phyloP scores from a whole-genome alignment of 2,888 invertebrate species.

The Heliconius charithonia region DNA sequence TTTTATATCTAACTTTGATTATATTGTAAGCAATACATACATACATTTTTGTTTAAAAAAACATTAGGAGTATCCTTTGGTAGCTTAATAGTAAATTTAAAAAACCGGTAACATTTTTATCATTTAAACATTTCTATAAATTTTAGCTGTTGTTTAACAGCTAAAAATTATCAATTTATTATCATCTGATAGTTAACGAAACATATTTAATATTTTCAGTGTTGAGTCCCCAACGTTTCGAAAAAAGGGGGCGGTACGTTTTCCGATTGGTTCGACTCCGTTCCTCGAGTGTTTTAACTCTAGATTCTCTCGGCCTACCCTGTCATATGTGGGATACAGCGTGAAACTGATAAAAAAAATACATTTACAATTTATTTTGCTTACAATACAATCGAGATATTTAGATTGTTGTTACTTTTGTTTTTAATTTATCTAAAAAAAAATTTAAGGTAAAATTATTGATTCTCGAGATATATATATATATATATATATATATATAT shows the following conservation, averaged over 20 bases:
- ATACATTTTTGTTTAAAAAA: neutral
- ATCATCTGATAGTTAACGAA: neutral
- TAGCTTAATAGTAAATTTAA: no score
- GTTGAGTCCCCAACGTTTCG: no score
- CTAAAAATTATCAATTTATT: neutral
- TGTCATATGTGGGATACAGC: neutral
- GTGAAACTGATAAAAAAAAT: neutral
- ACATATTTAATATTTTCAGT: neutral
- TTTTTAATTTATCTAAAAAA: no score
- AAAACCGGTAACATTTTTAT: no score
- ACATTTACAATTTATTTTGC: neutral
- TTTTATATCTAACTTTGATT: conserved; percentile 43
- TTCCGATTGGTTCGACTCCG: no score
- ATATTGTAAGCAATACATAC: conserved; percentile 21
- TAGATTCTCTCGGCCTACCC: neutral
- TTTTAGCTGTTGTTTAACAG: no score
- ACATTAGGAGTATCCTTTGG: no score
- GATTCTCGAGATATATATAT: conserved; percentile 52
- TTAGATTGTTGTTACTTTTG: conserved; percentile 49
- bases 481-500: neutral
- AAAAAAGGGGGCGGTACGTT: no score
- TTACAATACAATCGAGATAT: conserved; percentile 39
- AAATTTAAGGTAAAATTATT: conserved; percentile 50
- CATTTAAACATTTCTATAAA: no score
- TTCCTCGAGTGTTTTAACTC: no score